These are phyloP conservation scores for Xiphias gladius DNA, from an alignment of 2,113 vertebrate species.

Conservation along the genomic window DNA sequence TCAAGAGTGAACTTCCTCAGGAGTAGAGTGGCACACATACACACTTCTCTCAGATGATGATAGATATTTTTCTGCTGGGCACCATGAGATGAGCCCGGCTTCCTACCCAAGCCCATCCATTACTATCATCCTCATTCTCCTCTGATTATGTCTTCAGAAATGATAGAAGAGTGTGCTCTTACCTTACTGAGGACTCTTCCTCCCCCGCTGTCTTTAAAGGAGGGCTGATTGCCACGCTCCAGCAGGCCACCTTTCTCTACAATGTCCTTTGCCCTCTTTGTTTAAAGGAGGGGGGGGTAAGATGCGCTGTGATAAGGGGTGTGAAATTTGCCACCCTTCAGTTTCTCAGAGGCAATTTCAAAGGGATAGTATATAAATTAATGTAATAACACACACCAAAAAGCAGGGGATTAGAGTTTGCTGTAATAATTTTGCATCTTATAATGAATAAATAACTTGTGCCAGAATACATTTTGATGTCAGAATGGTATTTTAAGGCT, in stretches of 20 bases:
- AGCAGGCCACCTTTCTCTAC: conserved; percentile 5
- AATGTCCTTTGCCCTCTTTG: not conserved
- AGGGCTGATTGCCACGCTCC: conserved; percentile 12
- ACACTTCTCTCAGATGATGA: not conserved
- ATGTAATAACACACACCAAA: not conserved
- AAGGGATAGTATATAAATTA: not conserved
- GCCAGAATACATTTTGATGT: not conserved
- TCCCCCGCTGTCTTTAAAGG: conserved; percentile 17
- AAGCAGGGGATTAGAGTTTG: not conserved
- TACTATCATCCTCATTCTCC: conserved; percentile 23
- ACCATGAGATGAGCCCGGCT: conserved; percentile 2
- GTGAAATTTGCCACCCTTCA: not conserved
- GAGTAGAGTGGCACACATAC: not conserved
- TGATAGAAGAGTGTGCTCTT: conserved; percentile 37
- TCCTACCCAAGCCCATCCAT: not conserved
- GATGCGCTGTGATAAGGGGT: conserved; percentile 17
- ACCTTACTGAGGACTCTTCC: conserved; percentile 3
- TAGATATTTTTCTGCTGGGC: conserved; percentile 19
- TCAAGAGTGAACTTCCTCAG: conserved; percentile 5
- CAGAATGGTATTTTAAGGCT: not conserved
- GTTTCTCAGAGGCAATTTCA: not conserved
- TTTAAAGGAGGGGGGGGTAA: conserved; percentile 6
- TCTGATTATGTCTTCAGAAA: conserved; percentile 47
- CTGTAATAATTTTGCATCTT: not conserved
- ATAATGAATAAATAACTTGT: not conserved